Conservation (phyloP, 2,888 invertebrate genomes). For the Stegophylla sp. region DNA sequence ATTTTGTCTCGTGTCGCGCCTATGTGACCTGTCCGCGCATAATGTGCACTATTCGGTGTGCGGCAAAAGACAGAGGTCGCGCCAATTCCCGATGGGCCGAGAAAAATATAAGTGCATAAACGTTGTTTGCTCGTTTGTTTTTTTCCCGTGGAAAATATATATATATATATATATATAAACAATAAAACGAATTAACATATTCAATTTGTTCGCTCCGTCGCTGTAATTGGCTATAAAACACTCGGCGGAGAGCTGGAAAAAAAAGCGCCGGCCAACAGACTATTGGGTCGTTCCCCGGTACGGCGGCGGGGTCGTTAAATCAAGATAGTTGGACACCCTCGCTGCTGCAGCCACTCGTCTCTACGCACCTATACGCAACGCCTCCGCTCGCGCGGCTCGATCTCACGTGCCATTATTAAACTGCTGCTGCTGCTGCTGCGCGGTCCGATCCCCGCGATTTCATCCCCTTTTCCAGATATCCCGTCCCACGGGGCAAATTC, state of each 20-base stretch:
- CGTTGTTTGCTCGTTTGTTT: neutral
- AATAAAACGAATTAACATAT: constrained; percentile 42
- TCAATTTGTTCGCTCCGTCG: constrained; percentile 32
- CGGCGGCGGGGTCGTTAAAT: constrained; percentile 22
- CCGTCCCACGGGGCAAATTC: neutral
- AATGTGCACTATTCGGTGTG: no score
- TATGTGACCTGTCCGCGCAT: no score
- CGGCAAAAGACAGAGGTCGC: neutral
- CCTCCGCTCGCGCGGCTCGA: neutral
- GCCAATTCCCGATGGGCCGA: constrained; percentile 12
- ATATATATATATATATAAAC: neutral
- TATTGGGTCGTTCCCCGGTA: neutral
- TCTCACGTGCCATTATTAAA: no score
- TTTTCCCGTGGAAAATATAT: no score
- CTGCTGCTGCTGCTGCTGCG: no score
- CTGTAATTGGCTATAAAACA: constrained; percentile 43
- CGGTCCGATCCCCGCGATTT: no score
- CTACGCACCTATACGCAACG: neutral
- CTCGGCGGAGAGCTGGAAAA: neutral
- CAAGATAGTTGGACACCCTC: neutral
- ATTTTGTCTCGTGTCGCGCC: no score
- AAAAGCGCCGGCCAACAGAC: neutral
- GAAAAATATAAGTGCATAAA: constrained; percentile 12
- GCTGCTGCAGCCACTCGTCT: no score
- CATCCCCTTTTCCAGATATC: no score